Evolutionary conservation across 2,113 vertebrate genomes (phyloP), one percentile per base, ranked within the genome.

Genomic region (Zeus faber): DNA sequence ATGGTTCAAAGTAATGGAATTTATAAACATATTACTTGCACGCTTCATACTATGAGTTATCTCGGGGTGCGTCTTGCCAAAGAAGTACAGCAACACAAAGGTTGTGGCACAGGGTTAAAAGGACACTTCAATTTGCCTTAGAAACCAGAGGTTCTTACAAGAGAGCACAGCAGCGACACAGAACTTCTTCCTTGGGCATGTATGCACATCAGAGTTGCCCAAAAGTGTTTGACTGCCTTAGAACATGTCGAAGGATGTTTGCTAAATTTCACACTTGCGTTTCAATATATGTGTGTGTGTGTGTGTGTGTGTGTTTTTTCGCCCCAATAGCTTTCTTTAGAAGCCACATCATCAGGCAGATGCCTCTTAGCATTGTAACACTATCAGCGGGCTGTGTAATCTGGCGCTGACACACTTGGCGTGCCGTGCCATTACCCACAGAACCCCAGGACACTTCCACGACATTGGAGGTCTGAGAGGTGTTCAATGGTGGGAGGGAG

Each of bases 371-470:
- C 58, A 62, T 58, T 72, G 53, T 52, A 61, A 72, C 74, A 49
- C 78, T 31, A 46, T 71, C 76, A 71, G 43, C 70, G 74, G 78
- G 63, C 68, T 65, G 71, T 77, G 58, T 67, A 76, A 83, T 85
- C 63, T 58, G 60, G 58, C 56, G 54, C 57, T 43, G 66, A 72
- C 73, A 80, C 53, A 74, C 37, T 58, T 77, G 68, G 66, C 68
- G 52, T 52, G 50, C 67, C 63, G 69, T 51, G 56, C 51, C 49
- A 64, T 49, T 52, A 67, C 53, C 67, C 39, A 51, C 66, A 73
- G 51, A 70, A 66, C 55, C 64, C 51, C 48, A 49, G 60, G 58
- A 77, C 49, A 58, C 41, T 72, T 67, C 68, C 18, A 35, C 20
- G 62, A 58, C 68, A 67, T 65, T 27, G 48, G 47, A 65, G 53